A percentile compares a stretch with the other conserved stretches of the same genome.
These are phyloP conservation scores for Camponotus fellah DNA, from an alignment of 2,888 invertebrate species.

Conservation along the genomic window DNA sequence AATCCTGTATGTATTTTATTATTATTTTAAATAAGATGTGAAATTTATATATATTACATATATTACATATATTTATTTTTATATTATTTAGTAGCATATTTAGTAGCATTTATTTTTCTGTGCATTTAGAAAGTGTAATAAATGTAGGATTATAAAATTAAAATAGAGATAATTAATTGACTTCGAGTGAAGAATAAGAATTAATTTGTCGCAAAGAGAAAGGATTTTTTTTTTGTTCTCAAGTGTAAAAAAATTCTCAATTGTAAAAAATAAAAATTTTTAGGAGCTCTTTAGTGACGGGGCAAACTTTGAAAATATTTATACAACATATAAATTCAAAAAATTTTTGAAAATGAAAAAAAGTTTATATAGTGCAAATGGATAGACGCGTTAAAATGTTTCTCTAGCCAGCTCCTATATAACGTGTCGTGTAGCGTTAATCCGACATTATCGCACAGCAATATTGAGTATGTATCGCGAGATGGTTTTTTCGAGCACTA, in stretches of 20 bases:
- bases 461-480: conserved; percentile 65
- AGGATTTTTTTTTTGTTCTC: background rate
- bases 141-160: background rate
- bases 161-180: conserved; percentile 3
- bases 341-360: background rate
- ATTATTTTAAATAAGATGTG: conserved; percentile 1
- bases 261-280: background rate
- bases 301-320: background rate
- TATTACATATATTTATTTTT: conserved; percentile 4
- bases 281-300: background rate
- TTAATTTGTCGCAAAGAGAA: conserved; percentile 1
- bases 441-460: conserved; percentile 68
- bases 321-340: too few relatives aligned
- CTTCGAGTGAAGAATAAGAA: background rate
- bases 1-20: background rate
- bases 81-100: background rate
- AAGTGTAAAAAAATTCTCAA: background rate
- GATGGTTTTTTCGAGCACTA: conserved; percentile 49
- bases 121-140: background rate
- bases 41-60: background rate
- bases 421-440: conserved; percentile 70
- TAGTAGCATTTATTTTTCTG: background rate
- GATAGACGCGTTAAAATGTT: conserved; percentile 68
- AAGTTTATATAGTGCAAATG: conserved; percentile 21
- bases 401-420: conserved; percentile 71